Evolutionary conservation across 1,140 invertebrate species (phyloP).

Genomic region (Patella vulgata): DNA sequence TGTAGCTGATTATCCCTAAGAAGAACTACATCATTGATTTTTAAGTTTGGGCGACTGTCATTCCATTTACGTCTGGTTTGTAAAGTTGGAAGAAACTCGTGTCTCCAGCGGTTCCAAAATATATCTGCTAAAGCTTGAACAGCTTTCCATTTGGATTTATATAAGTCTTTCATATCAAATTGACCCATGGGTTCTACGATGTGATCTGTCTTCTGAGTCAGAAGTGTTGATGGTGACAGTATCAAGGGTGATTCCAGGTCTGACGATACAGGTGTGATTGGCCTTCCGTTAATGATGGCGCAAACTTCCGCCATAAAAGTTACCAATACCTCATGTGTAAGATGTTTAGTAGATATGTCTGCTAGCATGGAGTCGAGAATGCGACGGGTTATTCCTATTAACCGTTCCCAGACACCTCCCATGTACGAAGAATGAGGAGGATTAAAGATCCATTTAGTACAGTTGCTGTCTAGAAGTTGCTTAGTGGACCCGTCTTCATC

Average conservation of each 20-base stretch:
- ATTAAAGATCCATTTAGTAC: background rate
- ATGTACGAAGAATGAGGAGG: too few relatives aligned
- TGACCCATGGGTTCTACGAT: too few relatives aligned
- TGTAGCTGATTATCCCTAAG: too few relatives aligned
- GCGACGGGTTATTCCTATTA: conserved; percentile 36
- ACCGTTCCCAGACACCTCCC: too few relatives aligned
- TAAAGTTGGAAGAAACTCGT: too few relatives aligned
- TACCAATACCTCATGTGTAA: too few relatives aligned
- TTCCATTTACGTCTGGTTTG: conserved; percentile 28
- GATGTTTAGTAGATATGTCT: too few relatives aligned
- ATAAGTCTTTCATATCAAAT: conserved; percentile 28
- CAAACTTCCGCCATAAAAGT: too few relatives aligned
- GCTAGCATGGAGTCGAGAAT: conserved; percentile 42
- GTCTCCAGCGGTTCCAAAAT: conserved; percentile 29
- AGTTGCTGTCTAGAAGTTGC: background rate
- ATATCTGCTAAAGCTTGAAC: conserved; percentile 31
- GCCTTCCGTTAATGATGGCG: conserved; percentile 38
- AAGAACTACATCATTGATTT: conserved; percentile 31
- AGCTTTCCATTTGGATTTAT: conserved; percentile 30
- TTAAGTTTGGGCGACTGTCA: conserved; percentile 2
- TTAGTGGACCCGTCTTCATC: background rate
- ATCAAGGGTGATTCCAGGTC: conserved; percentile 29
- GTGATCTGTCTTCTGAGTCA: conserved; percentile 30
- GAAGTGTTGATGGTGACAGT: conserved; percentile 27
- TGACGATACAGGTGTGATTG: conserved; percentile 27